Percentiles rank a stretch among this genome's conserved stretches.
These are phyloP conservation scores for Palythoa grandis DNA, from an alignment of 92 coral and sea anemone species.

Conservation along the genomic window DNA sequence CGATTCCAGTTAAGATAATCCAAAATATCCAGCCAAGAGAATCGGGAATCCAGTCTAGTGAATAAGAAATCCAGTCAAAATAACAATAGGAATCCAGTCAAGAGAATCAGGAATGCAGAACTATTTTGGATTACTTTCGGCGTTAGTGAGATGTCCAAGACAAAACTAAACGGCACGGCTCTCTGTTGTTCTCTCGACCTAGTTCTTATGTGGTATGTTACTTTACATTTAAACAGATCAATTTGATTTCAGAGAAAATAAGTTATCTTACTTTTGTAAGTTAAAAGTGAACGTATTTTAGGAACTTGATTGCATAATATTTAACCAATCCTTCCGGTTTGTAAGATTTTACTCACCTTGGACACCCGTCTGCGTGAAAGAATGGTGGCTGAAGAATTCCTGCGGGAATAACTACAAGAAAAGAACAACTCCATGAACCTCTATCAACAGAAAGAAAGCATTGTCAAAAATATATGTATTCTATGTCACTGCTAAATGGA, in stretches of 20 bases:
- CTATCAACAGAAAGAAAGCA: background rate
- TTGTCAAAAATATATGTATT: background rate
- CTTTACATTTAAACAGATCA: background rate
- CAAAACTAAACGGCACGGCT: no score
- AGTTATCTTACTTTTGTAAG: background rate
- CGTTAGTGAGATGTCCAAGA: no score
- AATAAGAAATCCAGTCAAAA: no score
- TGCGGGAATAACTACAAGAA: constrained; percentile 89
- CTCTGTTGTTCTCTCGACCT: background rate
- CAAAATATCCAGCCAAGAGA: no score
- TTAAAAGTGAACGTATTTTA: background rate
- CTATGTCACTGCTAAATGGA: no score
- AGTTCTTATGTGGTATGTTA: background rate
- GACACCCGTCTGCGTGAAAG: background rate
- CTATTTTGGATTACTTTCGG: no score
- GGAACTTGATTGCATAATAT: background rate
- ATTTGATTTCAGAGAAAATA: background rate
- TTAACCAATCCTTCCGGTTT: background rate
- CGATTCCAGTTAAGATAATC: no score
- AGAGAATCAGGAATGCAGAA: no score
- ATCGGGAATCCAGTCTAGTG: no score
- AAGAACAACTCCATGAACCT: background rate
- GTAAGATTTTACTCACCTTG: background rate
- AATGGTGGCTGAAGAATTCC: constrained; percentile 90
- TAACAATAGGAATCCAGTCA: no score